Percentiles rank a stretch among this genome's conserved stretches.
phyloP scores from a whole-genome alignment of 2,113 vertebrate species.

The Colaptes auratus region DNA sequence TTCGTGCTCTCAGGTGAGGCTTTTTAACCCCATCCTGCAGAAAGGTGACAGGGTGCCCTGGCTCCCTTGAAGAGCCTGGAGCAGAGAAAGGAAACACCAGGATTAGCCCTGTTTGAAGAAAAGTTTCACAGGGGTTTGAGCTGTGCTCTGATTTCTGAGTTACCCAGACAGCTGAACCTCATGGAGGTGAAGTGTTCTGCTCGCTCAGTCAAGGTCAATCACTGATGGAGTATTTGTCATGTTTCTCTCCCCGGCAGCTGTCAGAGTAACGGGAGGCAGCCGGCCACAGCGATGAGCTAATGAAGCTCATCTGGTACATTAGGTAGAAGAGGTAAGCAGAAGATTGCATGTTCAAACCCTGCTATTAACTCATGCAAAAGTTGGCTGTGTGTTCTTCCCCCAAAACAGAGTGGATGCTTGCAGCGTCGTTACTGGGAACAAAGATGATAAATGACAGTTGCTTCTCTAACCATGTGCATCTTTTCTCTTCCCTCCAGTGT shows the following conservation, averaged over 20 bases:
- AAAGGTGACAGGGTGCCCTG: background rate
- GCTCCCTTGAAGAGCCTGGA: background rate
- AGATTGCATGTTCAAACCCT: background rate
- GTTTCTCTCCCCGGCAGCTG: conserved; percentile 3
- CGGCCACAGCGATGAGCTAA: background rate
- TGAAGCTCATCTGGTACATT: conserved; percentile 42
- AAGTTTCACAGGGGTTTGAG: background rate
- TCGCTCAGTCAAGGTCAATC: background rate
- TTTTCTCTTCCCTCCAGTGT: background rate
- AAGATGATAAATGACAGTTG: conserved; percentile 35
- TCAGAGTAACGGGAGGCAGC: background rate
- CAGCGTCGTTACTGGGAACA: background rate
- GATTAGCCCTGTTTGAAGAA: rapidly evolving
- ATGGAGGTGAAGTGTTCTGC: background rate
- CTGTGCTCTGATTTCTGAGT: background rate
- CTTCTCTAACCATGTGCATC: conserved; percentile 8
- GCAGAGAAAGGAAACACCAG: background rate
- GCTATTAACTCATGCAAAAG: background rate
- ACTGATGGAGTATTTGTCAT: background rate
- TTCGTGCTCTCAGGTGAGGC: background rate
- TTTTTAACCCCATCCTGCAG: background rate
- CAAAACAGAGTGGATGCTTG: conserved; percentile 35
- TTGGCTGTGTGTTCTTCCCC: conserved; percentile 10
- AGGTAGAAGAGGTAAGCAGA: conserved; percentile 17
- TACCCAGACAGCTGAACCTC: background rate